Evolutionary conservation across 2,113 vertebrate species (phyloP).

Genomic region (Nymphicus hollandicus): DNA sequence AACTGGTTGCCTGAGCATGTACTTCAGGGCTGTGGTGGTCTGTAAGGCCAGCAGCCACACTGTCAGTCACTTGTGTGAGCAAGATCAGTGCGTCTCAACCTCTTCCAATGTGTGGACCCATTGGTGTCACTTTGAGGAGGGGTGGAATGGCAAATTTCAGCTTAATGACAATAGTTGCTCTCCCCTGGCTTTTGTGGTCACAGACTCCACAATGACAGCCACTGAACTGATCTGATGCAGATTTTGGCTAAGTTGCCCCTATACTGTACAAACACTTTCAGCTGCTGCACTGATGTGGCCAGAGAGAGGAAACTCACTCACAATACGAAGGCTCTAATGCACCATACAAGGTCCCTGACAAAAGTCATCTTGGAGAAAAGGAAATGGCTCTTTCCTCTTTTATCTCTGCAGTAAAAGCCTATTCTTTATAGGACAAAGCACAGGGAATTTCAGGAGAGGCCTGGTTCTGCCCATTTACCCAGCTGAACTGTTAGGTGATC

Average conservation of each 20-base stretch:
- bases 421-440: constrained; percentile 16
- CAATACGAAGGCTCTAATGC: not conserved
- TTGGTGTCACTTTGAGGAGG: not conserved
- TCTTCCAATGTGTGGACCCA: not conserved
- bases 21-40: not conserved
- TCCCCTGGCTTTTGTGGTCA: not conserved
- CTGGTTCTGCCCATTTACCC: not conserved
- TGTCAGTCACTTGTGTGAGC: not conserved
- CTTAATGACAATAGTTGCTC: not conserved
- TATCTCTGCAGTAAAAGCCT: not conserved
- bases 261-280: not conserved
- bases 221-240: not conserved
- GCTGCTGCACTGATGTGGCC: not conserved
- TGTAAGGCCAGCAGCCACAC: not conserved
- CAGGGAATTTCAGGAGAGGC: not conserved
- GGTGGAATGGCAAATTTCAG: not conserved
- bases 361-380: not conserved
- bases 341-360: not conserved
- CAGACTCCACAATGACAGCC: not conserved
- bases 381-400: not conserved
- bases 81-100: not conserved
- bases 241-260: not conserved
- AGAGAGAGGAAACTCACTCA: not conserved
- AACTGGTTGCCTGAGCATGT: fast-evolving
- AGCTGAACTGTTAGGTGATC: constrained; percentile 10